A percentile compares a stretch with the other conserved stretches of the same genome.
Evolutionary conservation across 2,797 vertebrate genomes (phyloP).

Genomic region (Parambassis ranga): DNA sequence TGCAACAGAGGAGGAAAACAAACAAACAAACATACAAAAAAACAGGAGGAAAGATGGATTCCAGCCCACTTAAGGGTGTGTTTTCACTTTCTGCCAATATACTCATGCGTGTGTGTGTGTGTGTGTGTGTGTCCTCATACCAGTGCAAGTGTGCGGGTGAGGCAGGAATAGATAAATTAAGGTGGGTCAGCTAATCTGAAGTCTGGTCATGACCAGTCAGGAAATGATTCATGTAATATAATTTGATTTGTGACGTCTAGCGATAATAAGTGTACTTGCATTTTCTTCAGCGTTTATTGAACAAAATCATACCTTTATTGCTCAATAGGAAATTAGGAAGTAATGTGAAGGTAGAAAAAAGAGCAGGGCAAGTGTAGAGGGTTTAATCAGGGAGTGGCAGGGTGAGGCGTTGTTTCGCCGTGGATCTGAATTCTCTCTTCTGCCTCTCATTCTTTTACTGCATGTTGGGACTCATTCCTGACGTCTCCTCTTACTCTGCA

Average conservation of each 20-base stretch:
- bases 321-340: too few relatives aligned
- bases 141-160: constrained; percentile 37
- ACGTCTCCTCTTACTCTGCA: constrained; percentile 2
- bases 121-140: neutral
- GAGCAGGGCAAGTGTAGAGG: neutral
- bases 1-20: neutral
- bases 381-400: constrained; percentile 62
- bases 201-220: constrained; percentile 42
- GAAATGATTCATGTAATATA: constrained; percentile 55
- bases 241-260: neutral
- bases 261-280: neutral
- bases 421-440: constrained; percentile 37
- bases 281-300: neutral
- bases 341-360: too few relatives aligned
- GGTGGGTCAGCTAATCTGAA: constrained; percentile 44
- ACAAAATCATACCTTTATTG: too few relatives aligned
- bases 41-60: constrained; percentile 22
- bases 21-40: neutral
- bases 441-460: constrained; percentile 47
- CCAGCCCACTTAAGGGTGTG: constrained; percentile 41
- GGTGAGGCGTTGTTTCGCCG: constrained; percentile 40
- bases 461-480: constrained; percentile 64
- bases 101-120: neutral
- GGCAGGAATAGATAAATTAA: constrained; percentile 59
- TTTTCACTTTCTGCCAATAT: constrained; percentile 52